These are phyloP conservation scores for Lasiurus cinereus DNA, from an alignment of 2,113 vertebrate genomes.

Conservation along the genomic window DNA sequence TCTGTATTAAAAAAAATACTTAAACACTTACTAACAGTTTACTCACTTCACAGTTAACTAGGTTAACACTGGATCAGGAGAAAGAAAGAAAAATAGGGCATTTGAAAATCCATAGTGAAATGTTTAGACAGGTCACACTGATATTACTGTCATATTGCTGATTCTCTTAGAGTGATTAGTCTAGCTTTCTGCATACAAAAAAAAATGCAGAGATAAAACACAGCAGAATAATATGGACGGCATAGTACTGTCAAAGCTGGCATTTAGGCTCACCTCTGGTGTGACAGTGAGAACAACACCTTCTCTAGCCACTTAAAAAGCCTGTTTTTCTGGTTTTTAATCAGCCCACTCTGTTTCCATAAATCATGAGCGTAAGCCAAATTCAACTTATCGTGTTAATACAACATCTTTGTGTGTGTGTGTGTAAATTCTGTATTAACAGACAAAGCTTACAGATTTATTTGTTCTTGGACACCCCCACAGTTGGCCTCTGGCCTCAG, in stretches of 20 bases:
- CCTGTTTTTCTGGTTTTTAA: neutral
- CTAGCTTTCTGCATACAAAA: slow-evolving; percentile 41
- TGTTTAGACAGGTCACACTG: slow-evolving; percentile 18
- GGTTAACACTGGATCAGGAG: neutral
- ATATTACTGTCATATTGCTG: neutral
- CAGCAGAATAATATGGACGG: neutral
- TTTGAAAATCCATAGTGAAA: slow-evolving; percentile 40
- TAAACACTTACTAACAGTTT: slow-evolving; percentile 8
- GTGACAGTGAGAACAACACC: neutral
- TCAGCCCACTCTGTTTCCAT: neutral
- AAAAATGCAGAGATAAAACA: neutral
- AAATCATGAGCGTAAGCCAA: neutral
- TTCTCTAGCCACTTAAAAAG: neutral
- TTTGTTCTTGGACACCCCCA: slow-evolving; percentile 97
- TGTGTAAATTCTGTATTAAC: slow-evolving; percentile 70
- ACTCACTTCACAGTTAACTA: neutral
- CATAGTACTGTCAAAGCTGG: neutral
- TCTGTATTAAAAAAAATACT: slow-evolving; percentile 16
- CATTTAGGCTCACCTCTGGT: neutral
- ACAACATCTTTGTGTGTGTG: neutral
- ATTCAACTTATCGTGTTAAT: neutral
- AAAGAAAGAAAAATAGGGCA: slow-evolving; percentile 36
- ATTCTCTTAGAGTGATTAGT: slow-evolving; percentile 18
- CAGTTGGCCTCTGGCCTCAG: slow-evolving; percentile 95
- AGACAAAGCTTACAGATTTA: slow-evolving; percentile 82